phyloP scores from a whole-genome alignment of 2,888 invertebrate species.

The Drosophila testacea region DNA sequence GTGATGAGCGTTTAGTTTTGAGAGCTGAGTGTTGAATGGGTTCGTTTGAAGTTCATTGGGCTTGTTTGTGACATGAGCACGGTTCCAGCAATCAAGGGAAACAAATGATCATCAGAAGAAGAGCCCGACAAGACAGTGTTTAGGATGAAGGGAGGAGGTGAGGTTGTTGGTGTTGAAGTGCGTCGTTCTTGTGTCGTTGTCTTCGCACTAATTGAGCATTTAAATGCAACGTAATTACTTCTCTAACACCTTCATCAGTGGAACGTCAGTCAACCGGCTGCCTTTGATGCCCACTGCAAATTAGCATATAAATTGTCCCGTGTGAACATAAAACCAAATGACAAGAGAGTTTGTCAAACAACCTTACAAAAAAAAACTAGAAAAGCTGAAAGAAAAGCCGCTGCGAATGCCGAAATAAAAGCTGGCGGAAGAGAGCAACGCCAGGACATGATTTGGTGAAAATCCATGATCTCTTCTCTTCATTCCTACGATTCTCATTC shows the following conservation, averaged over 20 bases:
- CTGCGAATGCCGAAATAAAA: slow-evolving; percentile 49
- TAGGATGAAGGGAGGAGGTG: neutral
- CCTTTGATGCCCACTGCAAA: slow-evolving; percentile 78
- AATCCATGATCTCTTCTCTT: slow-evolving; percentile 8
- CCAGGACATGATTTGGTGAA: slow-evolving; percentile 77
- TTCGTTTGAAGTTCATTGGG: slow-evolving; percentile 56
- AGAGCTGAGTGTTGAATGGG: slow-evolving; percentile 11
- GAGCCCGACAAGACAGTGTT: slow-evolving; percentile 11
- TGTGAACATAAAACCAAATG: slow-evolving; percentile 80
- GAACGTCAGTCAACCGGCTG: slow-evolving; percentile 64
- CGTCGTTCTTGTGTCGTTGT: slow-evolving; percentile 44
- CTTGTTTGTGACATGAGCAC: slow-evolving; percentile 74
- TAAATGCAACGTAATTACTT: slow-evolving; percentile 79
- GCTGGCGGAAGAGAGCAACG: slow-evolving; percentile 69
- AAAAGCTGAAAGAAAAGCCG: slow-evolving; percentile 42
- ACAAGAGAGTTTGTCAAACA: slow-evolving; percentile 75
- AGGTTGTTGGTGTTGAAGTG: slow-evolving; percentile 19
- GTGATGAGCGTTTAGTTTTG: neutral
- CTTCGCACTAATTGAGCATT: slow-evolving; percentile 80
- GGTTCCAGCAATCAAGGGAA: slow-evolving; percentile 71
- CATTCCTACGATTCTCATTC: neutral
- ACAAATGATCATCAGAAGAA: slow-evolving; percentile 42
- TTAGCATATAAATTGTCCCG: slow-evolving; percentile 82
- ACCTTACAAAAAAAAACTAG: neutral
- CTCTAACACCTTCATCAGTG: slow-evolving; percentile 80